Conservation (phyloP, 1,140 invertebrate genomes). For the Pogonomyrmex californicus region DNA sequence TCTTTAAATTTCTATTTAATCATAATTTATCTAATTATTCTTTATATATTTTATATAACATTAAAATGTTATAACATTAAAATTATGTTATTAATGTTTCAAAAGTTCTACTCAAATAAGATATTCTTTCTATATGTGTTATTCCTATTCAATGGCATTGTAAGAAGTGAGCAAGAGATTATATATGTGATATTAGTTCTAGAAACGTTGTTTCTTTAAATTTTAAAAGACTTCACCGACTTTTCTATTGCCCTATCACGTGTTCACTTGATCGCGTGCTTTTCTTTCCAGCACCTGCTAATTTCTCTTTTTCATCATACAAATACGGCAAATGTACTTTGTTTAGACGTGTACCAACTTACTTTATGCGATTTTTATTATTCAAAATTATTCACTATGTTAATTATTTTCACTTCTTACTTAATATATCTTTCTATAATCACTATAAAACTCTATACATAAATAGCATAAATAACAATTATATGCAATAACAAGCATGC, state of each 20-base stretch:
- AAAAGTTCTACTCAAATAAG: background rate
- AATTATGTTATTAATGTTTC: background rate
- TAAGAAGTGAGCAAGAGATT: background rate
- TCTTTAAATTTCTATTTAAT: constrained; percentile 3
- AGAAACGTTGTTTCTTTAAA: constrained; percentile 12
- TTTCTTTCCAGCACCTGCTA: constrained; percentile 10
- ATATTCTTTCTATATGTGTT: background rate
- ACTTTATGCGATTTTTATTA: background rate
- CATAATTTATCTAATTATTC: no score
- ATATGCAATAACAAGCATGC: constrained; percentile 35
- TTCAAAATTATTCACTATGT: background rate
- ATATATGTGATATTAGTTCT: background rate
- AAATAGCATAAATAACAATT: constrained; percentile 46
- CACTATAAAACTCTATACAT: background rate
- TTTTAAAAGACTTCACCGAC: background rate
- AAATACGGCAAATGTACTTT: background rate
- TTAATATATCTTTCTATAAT: background rate
- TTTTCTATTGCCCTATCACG: constrained; percentile 16
- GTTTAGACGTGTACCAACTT: background rate
- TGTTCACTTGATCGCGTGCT: background rate
- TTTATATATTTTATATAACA: no score
- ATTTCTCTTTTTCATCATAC: background rate
- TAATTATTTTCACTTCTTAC: background rate
- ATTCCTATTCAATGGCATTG: constrained; percentile 5
- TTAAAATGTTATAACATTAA: no score